Evolutionary conservation across 64 coral and sea anemone genomes (phyloP).

Genomic region (Acropora tenuis): DNA sequence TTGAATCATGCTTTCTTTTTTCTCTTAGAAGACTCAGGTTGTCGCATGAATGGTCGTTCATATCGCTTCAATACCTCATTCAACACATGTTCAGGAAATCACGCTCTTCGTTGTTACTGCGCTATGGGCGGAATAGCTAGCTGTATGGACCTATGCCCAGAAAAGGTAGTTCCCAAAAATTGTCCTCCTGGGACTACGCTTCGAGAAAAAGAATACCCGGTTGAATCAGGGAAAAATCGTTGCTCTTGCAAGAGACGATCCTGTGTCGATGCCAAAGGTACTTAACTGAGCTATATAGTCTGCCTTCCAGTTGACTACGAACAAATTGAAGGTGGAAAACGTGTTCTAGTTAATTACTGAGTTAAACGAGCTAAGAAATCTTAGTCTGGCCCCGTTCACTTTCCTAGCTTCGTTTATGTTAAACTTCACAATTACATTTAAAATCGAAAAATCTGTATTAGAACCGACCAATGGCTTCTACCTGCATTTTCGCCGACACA

Average conservation of each 20-base stretch:
- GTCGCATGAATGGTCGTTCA: background rate
- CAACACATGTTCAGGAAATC: background rate
- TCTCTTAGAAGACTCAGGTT: background rate
- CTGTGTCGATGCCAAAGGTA: slow-evolving; percentile 39
- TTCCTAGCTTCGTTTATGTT: too few species aligned
- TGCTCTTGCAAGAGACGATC: slow-evolving; percentile 46
- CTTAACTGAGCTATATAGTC: background rate
- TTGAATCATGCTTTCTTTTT: background rate
- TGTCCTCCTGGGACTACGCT: slow-evolving; percentile 48
- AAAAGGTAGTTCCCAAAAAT: background rate
- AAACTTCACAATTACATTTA: too few species aligned
- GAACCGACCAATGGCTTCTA: too few species aligned
- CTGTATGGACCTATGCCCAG: slow-evolving; percentile 42
- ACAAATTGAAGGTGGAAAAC: too few species aligned
- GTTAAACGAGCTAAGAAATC: too few species aligned
- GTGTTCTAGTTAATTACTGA: too few species aligned
- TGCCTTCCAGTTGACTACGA: background rate
- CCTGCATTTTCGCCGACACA: too few species aligned
- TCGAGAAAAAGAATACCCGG: background rate
- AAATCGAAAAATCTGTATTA: too few species aligned
- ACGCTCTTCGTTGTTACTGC: slow-evolving; percentile 37
- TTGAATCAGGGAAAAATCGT: background rate
- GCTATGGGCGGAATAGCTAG: background rate
- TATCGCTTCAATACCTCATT: slow-evolving; percentile 36
- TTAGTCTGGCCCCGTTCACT: too few species aligned